Conservation (phyloP, 2,113 vertebrate genomes). For the Cygnus atratus region DNA sequence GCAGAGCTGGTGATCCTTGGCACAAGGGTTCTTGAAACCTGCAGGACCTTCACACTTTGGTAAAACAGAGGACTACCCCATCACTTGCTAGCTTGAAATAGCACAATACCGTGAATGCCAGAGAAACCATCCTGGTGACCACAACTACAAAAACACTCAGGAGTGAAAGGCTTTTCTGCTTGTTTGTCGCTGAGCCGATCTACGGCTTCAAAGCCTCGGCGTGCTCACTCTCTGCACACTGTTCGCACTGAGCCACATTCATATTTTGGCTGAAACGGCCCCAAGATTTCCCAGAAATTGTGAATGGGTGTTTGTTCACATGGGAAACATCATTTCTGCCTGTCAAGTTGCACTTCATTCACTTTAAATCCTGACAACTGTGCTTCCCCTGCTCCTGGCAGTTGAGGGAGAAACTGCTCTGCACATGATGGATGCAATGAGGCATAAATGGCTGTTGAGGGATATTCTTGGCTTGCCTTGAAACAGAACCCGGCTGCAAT, state of each 20-base stretch:
- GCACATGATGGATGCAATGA: slow-evolving; percentile 42
- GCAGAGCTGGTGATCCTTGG: neutral
- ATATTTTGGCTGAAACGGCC: neutral
- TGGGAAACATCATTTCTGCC: neutral
- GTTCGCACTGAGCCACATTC: accelerated
- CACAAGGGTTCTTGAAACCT: neutral
- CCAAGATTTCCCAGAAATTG: neutral
- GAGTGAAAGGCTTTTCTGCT: neutral
- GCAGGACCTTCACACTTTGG: neutral
- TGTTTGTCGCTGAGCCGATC: neutral
- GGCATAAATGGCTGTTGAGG: slow-evolving; percentile 26
- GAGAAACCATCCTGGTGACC: neutral
- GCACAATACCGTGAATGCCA: neutral
- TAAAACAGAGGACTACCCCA: neutral
- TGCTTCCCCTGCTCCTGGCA: slow-evolving; percentile 1
- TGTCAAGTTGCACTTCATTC: slow-evolving; percentile 12
- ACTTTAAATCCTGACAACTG: slow-evolving; percentile 30
- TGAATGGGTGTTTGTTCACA: neutral
- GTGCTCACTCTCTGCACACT: neutral
- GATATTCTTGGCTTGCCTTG: neutral
- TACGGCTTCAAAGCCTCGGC: neutral
- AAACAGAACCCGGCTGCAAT: slow-evolving; percentile 9
- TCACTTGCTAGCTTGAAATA: neutral
- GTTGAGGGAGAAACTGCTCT: neutral
- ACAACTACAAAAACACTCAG: neutral